Percentiles rank a stretch among this genome's conserved stretches.
Evolutionary conservation across 1,140 invertebrate species (phyloP).

Genomic region (Drosophila ohnishii): DNA sequence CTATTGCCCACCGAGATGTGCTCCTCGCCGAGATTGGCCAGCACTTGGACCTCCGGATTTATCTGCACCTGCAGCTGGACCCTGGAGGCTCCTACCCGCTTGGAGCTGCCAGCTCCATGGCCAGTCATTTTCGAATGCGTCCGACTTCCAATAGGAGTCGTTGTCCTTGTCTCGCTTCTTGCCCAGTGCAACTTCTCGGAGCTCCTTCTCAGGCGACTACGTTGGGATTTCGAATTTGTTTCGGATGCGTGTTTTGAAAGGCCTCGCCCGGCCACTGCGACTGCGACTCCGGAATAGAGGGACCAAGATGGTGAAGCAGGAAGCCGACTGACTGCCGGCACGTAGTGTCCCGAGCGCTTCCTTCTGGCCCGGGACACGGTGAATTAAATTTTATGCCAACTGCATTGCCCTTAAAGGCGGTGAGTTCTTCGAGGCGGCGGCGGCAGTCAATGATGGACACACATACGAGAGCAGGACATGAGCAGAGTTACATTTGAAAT

Average conservation of each 20-base stretch:
- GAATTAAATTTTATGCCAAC: constrained; percentile 78
- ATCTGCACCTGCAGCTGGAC: not conserved
- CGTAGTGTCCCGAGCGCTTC: constrained; percentile 37
- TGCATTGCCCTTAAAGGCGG: constrained; percentile 54
- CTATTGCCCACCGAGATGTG: constrained; percentile 2
- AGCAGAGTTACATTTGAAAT: constrained; percentile 59
- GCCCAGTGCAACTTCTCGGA: not conserved
- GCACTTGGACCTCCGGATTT: not conserved
- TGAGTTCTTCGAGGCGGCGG: constrained; percentile 4
- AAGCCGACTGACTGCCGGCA: constrained; percentile 18
- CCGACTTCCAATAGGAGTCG: constrained; percentile 4
- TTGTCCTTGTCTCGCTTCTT: not conserved
- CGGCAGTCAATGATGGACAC: constrained; percentile 30
- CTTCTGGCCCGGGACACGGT: constrained; percentile 5
- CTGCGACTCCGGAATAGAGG: not conserved
- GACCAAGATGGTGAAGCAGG: not conserved
- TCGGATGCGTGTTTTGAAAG: constrained; percentile 49
- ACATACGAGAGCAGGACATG: not conserved
- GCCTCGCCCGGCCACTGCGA: constrained; percentile 29
- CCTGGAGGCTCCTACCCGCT: not conserved
- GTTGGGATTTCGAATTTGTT: constrained; percentile 36
- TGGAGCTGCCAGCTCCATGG: not conserved
- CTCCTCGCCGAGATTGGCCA: not conserved
- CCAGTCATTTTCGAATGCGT: constrained; percentile 9
- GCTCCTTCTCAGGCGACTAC: not conserved